Conservation (phyloP, 2,113 vertebrate genomes). For the Prionailurus viverrinus region DNA sequence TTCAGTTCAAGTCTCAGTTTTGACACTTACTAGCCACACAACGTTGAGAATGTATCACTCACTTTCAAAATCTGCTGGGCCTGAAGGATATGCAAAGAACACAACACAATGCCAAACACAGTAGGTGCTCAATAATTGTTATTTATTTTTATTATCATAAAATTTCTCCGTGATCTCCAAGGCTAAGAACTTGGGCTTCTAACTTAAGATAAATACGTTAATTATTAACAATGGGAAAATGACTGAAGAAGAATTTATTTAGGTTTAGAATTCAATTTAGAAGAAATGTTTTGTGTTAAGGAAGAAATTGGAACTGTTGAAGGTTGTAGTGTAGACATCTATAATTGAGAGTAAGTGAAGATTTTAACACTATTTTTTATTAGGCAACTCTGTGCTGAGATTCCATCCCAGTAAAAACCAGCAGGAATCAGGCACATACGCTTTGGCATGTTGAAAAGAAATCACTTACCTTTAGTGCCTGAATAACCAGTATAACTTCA, state of each 20-base stretch:
- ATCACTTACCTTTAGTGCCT: background rate
- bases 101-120: background rate
- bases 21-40: background rate
- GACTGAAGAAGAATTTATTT: conserved; percentile 21
- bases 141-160: conserved; percentile 33
- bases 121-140: background rate
- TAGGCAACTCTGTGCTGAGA: background rate
- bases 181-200: background rate
- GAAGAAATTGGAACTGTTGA: background rate
- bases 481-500: background rate
- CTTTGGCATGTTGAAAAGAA: background rate
- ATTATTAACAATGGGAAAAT: background rate
- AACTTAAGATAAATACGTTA: conserved; percentile 37
- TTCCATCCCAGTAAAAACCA: conserved; percentile 15
- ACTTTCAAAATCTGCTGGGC: background rate
- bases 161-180: conserved; percentile 2
- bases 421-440: background rate
- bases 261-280: conserved; percentile 35
- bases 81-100: background rate
- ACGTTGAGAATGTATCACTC: background rate
- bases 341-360: background rate
- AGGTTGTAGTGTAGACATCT: conserved; percentile 30
- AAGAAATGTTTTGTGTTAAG: conserved; percentile 36
- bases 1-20: background rate
- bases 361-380: conserved; percentile 38